Evolutionary conservation across 2,797 vertebrate species (phyloP).

Genomic region (Notolepis coatsorum): DNA sequence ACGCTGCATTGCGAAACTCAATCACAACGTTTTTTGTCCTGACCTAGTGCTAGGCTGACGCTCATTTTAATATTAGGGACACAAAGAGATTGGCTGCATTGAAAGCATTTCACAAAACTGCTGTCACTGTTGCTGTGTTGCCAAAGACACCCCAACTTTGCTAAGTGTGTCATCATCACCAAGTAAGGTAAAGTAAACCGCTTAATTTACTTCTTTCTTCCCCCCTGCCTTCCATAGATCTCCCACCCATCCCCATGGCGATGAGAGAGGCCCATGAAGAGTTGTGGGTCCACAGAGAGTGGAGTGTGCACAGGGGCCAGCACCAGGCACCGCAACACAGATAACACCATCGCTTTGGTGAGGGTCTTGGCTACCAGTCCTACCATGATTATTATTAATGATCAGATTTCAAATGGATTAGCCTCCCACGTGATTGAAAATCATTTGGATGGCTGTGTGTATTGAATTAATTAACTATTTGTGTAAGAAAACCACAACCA

Average conservation of each 20-base stretch:
- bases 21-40: no score
- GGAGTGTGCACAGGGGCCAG: constrained; percentile 58
- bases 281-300: constrained; percentile 56
- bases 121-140: neutral
- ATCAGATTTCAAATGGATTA: neutral
- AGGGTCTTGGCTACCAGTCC: constrained; percentile 20
- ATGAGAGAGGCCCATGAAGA: constrained; percentile 53
- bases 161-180: no score
- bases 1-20: neutral
- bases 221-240: constrained; percentile 34
- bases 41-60: no score
- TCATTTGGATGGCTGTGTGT: neutral
- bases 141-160: no score
- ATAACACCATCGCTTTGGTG: constrained; percentile 67
- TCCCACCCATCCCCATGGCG: constrained; percentile 33
- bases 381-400: neutral
- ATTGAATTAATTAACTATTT: constrained; percentile 21
- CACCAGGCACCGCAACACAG: constrained; percentile 62
- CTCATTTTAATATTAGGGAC: no score
- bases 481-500: constrained; percentile 8
- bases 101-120: neutral
- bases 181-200: no score
- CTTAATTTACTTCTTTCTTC: no score
- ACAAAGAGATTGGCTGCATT: no score
- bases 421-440: neutral